Base-by-base conservation (phyloP, 2,113 vertebrate genomes). In the Rissa tridactyla region DNA sequence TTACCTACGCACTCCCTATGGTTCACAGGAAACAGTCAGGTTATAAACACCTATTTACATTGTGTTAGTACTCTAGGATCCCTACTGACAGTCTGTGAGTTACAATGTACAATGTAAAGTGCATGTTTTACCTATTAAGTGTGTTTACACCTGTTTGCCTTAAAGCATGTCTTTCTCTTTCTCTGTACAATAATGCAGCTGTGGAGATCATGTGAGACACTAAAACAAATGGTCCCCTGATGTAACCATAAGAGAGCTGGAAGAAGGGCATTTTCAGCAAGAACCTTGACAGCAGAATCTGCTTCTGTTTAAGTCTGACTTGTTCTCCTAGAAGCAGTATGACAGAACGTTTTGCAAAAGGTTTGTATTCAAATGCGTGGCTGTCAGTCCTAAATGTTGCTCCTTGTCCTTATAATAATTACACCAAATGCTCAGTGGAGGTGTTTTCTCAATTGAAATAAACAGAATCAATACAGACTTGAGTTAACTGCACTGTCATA, bases 371-470 rank as follows among this genome's bases (percentile, higher is more conserved):
- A 14, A 61, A 44, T 47, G 55, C 3, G 2, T 62, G 76, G 44
- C 55, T 83, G 55, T 88, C 83, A 75, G 88, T 89, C 83, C 57
- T 49, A 52, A 69, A 82, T 34, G 54, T 44, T 82, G 73, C 38
- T 94, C 40, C 73, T 96, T 89, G 77, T 93, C 69, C 80, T 52
- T 79, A 25, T 11, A 80, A 88, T 88, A 60, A 96, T 85, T 42
- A 87, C 65, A 94, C 5, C 1, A 6, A 89, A 79, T 29, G 65
- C 80, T 92, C 81, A 82, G n/a, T 51, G 89, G 86, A 82, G 66
- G 72, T 89, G 71, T 85, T 95, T 95, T 65, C 81, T 79, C 93
- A 88, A 87, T 21, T 82, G 83, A 88, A 96, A 94, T 89, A 82
- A 94, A 84, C 6, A 82, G 80, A 94, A 91, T 72, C 70, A 82